Conservation (phyloP, 2,888 invertebrate species). For the Tanytarsus gracilentus region DNA sequence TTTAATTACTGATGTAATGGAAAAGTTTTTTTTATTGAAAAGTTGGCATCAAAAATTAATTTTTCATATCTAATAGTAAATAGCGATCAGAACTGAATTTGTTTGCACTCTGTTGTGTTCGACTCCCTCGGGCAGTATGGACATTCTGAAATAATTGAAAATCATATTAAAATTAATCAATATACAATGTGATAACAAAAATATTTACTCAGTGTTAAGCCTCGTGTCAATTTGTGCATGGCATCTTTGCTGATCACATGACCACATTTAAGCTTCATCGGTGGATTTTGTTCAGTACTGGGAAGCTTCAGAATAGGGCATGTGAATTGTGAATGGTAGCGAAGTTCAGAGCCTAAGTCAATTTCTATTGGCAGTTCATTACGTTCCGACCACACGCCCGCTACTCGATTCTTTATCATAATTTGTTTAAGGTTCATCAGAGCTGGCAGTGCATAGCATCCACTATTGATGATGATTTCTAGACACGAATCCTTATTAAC, state of each 20-base stretch:
- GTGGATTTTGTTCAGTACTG: constrained; percentile 91
- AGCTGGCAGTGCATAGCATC: constrained; percentile 88
- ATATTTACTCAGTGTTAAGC: constrained; percentile 86
- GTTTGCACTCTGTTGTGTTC: constrained; percentile 81
- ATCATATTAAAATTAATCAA: constrained; percentile 36
- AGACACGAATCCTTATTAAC: constrained; percentile 84
- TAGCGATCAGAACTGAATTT: constrained; percentile 77
- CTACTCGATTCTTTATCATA: constrained; percentile 79
- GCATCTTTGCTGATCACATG: constrained; percentile 98
- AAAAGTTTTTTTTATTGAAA: too few species aligned
- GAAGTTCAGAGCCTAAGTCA: constrained; percentile 79
- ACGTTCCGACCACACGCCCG: constrained; percentile 87
- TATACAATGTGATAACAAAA: constrained; percentile 31
- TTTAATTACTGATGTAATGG: too few species aligned
- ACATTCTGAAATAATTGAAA: constrained; percentile 95
- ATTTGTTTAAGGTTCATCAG: constrained; percentile 88
- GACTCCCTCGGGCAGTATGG: constrained; percentile 98
- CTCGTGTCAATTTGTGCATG: constrained; percentile 84
- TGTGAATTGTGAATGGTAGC: constrained; percentile 96
- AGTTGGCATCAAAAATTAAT: too few species aligned
- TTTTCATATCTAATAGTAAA: too few species aligned
- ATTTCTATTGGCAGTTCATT: constrained; percentile 98
- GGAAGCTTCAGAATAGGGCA: constrained; percentile 97
- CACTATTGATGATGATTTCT: constrained; percentile 85
- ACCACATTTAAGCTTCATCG: constrained; percentile 95